Evolutionary conservation across 2,888 invertebrate species (phyloP), one percentile per base, ranked within the genome.

Genomic region (Timema podura): DNA sequence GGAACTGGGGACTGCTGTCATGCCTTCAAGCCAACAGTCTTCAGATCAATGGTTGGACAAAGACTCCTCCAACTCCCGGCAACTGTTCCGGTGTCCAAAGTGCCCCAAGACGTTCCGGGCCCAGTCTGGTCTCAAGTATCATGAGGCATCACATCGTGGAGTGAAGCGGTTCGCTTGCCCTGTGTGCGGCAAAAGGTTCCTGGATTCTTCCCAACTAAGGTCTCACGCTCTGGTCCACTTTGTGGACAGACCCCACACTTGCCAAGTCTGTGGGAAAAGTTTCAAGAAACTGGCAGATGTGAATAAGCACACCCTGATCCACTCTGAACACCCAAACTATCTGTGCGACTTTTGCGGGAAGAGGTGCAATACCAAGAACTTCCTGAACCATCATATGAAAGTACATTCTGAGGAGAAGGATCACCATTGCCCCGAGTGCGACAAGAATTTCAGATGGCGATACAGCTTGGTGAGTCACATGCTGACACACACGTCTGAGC

Each of bases 281-380:
- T 66, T 66, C 45, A 51, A 45, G n/a, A 51, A 49, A 9, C 13
- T 48, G 48, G 45, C 49, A 10, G n/a, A 51, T 10, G n/a, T 51
- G 51, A 66, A 51, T 8, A 15, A 48, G 30, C 66, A 66, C 51
- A 13, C 30, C 16, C 45, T n/a, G 48, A 51, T 49, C 5, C 66
- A 66, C 51, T 66, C 66, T 0, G 51, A 30, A 13, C 30, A 15
- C 45, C n/a, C 15, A 45, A 48, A 16, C n/a, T 45, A 48, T 44
- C 49, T 66, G 16, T 66, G 66, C 45, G 49, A 51, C 45, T 45
- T 66, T 48, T 66, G 66, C 5, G 69, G 69, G 48, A 69, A 69
- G 59, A 66, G 65, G 5, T 69, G 65, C 59, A 66, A 66, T 15
- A 69, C 69, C 3, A 69, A 61, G 46, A 59, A 59, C 30, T 65